These are phyloP conservation scores for Acanthornis magna DNA, from an alignment of 2,797 vertebrate species.

Conservation along the genomic window DNA sequence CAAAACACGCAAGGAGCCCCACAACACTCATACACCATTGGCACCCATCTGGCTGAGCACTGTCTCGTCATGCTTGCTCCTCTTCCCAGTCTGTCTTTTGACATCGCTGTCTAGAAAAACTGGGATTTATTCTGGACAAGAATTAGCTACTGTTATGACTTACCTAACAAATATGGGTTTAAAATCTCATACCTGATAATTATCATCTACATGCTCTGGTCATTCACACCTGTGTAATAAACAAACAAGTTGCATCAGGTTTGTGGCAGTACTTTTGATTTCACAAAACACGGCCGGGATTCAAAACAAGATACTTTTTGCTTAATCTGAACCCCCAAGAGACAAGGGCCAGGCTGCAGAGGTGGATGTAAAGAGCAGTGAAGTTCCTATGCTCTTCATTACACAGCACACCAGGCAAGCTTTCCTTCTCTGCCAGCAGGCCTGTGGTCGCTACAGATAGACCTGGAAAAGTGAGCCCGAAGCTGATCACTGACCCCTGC, in stretches of 20 bases:
- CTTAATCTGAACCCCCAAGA: neutral
- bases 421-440: neutral
- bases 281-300: neutral
- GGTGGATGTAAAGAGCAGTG: neutral
- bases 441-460: accelerated
- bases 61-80: neutral
- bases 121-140: neutral
- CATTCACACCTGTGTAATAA: conserved; percentile 31
- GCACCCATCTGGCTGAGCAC: neutral
- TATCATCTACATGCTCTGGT: neutral
- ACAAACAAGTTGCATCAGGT: conserved; percentile 54
- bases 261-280: conserved; percentile 33
- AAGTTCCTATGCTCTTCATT: neutral
- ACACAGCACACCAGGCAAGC: neutral
- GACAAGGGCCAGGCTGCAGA: neutral
- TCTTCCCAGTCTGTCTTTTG: neutral
- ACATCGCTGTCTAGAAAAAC: neutral
- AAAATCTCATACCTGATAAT: conserved; percentile 28
- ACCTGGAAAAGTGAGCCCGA: neutral
- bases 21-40: accelerated
- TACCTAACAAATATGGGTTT: conserved; percentile 27
- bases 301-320: conserved; percentile 5
- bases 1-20: accelerated
- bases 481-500: neutral
- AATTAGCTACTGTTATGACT: neutral